Base-by-base conservation (phyloP, 2,797 vertebrate genomes). In the Artibeus jamaicensis region DNA sequence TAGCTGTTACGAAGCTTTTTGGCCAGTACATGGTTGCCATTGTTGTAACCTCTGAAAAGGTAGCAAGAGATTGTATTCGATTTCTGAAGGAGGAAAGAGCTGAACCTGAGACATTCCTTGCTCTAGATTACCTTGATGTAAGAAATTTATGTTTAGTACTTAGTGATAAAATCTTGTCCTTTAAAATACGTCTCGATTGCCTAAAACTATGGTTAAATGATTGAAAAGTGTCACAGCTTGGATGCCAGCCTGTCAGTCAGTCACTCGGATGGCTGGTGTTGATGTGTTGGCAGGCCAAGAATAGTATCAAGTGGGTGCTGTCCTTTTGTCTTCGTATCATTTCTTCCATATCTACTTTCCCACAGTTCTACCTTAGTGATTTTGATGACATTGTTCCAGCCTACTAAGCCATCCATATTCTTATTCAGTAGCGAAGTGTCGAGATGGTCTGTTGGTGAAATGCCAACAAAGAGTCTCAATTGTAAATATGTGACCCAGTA, bases 1-100 rank as follows among this genome's bases (percentile, higher is more conserved):
- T 99, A 94, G 99, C 99, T 22, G 99, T 99, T 89, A 99, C 99
- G 91, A 99, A 99, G 97, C 98, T 99, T 22, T 99, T 99, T 79
- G 99, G 99, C 77, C 98, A 81, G 83, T 99, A 99, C 97, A 99
- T 99, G 98, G 98, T 98, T 14, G 99, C 99, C 89, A 99, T 99
- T 7, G 98, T 99, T 44, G 99, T 99, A 96, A 48, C 99, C 2
- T 98, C 99, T 5, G 99, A 99, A 96, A 99, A 99, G 95, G 98
- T 98, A 65, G 99, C 99, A 19, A 99, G 98, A 12, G 99, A 99
- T 82, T 99, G 99, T 83, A 99, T 99, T 98, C 86, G 0, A 9
- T 99, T 99, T 95, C 97, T 99, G 16, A 99, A 99, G 97, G 98
- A 99, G 92, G 99, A 99, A 97, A 98, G 99, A 98, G 98, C 98